Conservation (phyloP, 2,888 invertebrate genomes). For the Tribolium freemani region DNA sequence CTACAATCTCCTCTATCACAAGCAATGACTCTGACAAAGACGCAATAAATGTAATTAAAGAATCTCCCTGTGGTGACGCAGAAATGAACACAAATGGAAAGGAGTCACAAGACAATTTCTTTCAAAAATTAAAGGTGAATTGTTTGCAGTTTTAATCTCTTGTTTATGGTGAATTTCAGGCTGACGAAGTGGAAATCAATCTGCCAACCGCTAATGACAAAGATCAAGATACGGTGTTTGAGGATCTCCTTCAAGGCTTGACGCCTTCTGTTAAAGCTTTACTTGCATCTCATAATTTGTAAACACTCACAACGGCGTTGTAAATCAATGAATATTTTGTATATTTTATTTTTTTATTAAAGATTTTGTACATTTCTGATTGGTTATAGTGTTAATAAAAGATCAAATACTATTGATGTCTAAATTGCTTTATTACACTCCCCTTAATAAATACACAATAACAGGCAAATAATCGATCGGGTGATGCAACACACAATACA, state of each 20-base stretch:
- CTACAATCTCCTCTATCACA: slow-evolving; percentile 12
- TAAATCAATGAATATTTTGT: slow-evolving; percentile 2
- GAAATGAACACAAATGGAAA: background rate
- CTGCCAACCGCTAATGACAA: background rate
- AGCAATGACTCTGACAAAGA: slow-evolving; percentile 6
- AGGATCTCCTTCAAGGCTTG: background rate
- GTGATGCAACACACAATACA: too few relatives aligned
- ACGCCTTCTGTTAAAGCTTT: slow-evolving; percentile 2
- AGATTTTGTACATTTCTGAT: background rate
- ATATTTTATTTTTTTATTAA: slow-evolving; percentile 1
- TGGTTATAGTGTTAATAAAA: background rate
- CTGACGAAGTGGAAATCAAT: background rate
- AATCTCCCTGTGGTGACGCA: slow-evolving; percentile 16
- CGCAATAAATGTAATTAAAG: slow-evolving; percentile 7
- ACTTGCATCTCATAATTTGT: background rate
- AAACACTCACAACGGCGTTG: background rate
- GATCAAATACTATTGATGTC: background rate
- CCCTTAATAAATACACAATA: too few relatives aligned
- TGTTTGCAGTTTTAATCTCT: background rate
- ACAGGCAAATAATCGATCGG: too few relatives aligned
- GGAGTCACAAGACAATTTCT: background rate
- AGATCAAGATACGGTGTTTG: background rate
- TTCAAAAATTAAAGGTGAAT: background rate
- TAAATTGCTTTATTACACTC: too few relatives aligned
- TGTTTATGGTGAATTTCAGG: background rate